Conservation (phyloP, 2,113 vertebrate genomes). For the Sander lucioperca region DNA sequence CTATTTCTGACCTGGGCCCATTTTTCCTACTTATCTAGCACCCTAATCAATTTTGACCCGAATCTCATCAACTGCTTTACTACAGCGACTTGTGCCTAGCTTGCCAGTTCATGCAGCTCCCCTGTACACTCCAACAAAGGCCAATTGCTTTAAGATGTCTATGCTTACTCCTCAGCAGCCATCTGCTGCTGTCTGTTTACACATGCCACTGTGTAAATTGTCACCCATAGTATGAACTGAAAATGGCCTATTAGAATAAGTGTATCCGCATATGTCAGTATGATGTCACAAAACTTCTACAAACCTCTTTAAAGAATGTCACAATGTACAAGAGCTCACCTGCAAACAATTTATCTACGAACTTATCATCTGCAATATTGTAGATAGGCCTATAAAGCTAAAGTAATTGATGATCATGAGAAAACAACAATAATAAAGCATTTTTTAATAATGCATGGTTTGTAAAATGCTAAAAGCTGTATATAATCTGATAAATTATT, state of each 20-base stretch:
- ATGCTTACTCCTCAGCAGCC: slow-evolving; percentile 25
- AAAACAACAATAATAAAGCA: slow-evolving; percentile 27
- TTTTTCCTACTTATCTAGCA: not conserved
- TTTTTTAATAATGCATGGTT: slow-evolving; percentile 11
- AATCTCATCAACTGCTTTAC: slow-evolving; percentile 28
- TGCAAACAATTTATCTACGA: not conserved
- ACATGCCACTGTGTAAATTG: slow-evolving; percentile 31
- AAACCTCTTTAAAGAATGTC: not conserved
- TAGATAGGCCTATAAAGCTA: not conserved
- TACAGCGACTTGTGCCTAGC: not conserved
- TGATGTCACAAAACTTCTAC: not conserved
- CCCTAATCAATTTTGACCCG: not conserved
- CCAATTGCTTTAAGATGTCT: slow-evolving; percentile 20
- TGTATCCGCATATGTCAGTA: slow-evolving; percentile 1
- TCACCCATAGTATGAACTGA: slow-evolving; percentile 27
- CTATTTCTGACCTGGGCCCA: not conserved
- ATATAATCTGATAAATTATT: slow-evolving; percentile 15
- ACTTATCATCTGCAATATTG: not conserved
- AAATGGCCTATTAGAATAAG: slow-evolving; percentile 38
- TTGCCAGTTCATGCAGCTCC: slow-evolving; percentile 26
- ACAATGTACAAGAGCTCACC: slow-evolving; percentile 5
- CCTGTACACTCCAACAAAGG: not conserved
- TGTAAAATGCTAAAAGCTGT: slow-evolving; percentile 25
- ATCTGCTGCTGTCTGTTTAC: slow-evolving; percentile 47
- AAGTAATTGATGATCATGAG: slow-evolving; percentile 29